A percentile compares a stretch with the other conserved stretches of the same genome.
Conservation (phyloP, 64 coral and sea anemone genomes). For the Actinia equina region DNA sequence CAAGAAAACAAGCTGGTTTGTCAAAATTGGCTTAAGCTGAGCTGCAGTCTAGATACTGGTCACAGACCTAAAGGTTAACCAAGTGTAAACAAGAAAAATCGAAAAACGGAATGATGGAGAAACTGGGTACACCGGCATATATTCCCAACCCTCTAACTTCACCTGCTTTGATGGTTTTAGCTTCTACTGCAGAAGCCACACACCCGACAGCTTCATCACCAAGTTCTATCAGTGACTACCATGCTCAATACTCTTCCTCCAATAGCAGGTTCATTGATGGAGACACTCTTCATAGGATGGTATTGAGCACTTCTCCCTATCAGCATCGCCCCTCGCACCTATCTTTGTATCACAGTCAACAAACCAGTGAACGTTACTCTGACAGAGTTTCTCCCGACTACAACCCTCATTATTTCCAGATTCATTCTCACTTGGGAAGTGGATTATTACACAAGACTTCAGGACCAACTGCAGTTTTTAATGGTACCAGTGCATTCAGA, state of each 20-base stretch:
- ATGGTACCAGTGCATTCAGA: conserved; percentile 86
- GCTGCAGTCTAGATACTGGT: not conserved
- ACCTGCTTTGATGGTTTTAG: conserved; percentile 91
- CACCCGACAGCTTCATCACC: conserved; percentile 70
- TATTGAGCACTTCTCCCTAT: conserved; percentile 73
- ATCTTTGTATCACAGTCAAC: conserved; percentile 69
- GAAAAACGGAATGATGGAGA: conserved; percentile 65
- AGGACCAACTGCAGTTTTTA: conserved; percentile 72
- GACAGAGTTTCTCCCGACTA: conserved; percentile 85
- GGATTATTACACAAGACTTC: conserved; percentile 74
- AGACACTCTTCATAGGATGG: conserved; percentile 84
- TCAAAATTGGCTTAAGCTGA: not conserved
- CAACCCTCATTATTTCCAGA: conserved; percentile 72
- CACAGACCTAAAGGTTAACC: not conserved
- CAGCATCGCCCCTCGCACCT: conserved; percentile 79
- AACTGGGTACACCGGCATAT: conserved; percentile 71
- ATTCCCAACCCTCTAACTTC: conserved; percentile 87
- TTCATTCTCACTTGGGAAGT: conserved; percentile 79
- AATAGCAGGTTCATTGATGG: conserved; percentile 75
- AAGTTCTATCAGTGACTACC: conserved; percentile 86
- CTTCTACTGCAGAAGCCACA: conserved; percentile 88
- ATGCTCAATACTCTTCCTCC: conserved; percentile 79
- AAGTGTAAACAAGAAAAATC: not conserved
- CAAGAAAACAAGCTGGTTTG: conserved; percentile 10
- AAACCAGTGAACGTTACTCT: conserved; percentile 61